Evolutionary conservation across 2,888 invertebrate genomes (phyloP), one percentile per base, ranked within the genome.

Genomic region (Callyntrura guangdongensis): DNA sequence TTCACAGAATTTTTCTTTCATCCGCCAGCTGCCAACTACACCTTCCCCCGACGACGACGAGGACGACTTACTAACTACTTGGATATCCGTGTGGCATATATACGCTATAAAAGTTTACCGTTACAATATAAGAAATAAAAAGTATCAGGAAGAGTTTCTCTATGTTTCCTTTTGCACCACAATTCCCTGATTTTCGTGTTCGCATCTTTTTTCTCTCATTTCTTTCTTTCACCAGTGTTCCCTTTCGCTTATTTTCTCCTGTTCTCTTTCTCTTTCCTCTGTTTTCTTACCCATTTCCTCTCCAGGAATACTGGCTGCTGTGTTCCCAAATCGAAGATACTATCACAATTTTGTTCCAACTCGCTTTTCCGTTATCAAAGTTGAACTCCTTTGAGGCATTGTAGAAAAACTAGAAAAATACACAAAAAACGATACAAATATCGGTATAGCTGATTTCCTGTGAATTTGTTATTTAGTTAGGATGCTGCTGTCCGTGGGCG

Each of bases 21-120:
- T 85, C 59, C 74, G 20, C 85, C 74, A 69, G 36, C 74, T 53
- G 85, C 85, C 72, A 72, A 72, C 72, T 72, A 85, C 72, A 72
- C 22, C 67, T 47, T 17, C 82, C 59, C 11, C 67, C 5, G 14
- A 69, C 27, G 17, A 25, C 25, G 5, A 69, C 9, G n/a, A 64
- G 1, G n/a, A 64, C 53, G 12, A 27, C 69, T 36, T 69, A 20
- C 61, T 61, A 61, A 61, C 61, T 61, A 20, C 20, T 61, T 20
- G 3, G 3, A 36, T 6, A 36, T 64, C 1, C 17, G 25, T 17
- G 64, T 22, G n/a, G 9, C 9, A 64, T 64, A 11, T n/a, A 5
- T 64, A 64, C n/a, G 12, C 1, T 25, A 22, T 64, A 3, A 17
- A 1, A 2, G 20, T 25, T 17, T 64, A n/a, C 4, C 11, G 20